phyloP scores from a whole-genome alignment of 2,888 invertebrate species.

The Molanna angustata region DNA sequence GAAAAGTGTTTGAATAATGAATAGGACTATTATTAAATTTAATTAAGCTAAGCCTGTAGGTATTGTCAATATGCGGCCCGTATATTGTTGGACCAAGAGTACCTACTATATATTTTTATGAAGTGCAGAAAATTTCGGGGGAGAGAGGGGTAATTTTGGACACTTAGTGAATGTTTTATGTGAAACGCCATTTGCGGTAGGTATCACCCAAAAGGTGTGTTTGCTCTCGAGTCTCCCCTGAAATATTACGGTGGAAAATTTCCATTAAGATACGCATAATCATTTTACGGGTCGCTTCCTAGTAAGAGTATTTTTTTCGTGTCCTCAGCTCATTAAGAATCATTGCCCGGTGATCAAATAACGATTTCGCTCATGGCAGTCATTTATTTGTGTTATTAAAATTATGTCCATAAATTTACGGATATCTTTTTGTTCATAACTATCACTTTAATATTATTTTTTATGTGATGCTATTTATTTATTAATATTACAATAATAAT shows the following conservation, averaged over 20 bases:
- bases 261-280: constrained; percentile 8
- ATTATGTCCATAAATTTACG: neutral
- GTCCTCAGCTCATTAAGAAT: neutral
- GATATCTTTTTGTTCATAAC: too few species aligned
- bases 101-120: too few species aligned
- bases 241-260: constrained; percentile 15
- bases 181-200: constrained; percentile 2
- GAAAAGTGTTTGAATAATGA: too few species aligned
- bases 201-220: neutral
- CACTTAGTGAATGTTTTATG: constrained; percentile 19
- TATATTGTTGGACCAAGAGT: constrained; percentile 4
- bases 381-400: constrained; percentile 2
- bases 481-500: too few species aligned
- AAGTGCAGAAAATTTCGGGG: constrained; percentile 1
- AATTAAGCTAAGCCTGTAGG: too few species aligned
- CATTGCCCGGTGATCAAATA: constrained; percentile 3
- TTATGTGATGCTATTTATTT: too few species aligned
- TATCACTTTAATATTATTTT: too few species aligned
- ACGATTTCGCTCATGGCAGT: neutral
- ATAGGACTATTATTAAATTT: too few species aligned
- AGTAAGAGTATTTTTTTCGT: neutral
- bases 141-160: constrained; percentile 10
- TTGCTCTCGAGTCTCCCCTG: neutral
- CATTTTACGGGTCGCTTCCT: constrained; percentile 6
- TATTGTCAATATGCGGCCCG: too few species aligned